A percentile compares a stretch with the other conserved stretches of the same genome.
phyloP scores from a whole-genome alignment of 2,113 vertebrate genomes.

The Mustela nigripes region DNA sequence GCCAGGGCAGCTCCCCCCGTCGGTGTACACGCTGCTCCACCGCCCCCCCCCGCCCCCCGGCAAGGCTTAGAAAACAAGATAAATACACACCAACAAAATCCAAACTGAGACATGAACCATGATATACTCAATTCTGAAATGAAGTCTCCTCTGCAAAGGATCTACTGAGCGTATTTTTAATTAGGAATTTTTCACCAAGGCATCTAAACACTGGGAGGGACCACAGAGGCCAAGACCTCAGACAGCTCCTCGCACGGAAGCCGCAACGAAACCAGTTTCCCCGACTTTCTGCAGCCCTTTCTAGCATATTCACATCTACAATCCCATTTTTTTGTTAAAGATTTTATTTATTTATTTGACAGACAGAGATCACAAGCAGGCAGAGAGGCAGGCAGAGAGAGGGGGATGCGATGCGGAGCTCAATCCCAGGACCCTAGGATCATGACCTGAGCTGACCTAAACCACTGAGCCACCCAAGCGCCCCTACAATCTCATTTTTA shows the following conservation, averaged over 20 bases:
- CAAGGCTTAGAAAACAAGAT: not conserved
- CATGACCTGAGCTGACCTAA: too few relatives aligned
- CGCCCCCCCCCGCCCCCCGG: not conserved
- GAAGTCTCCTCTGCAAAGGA: not conserved
- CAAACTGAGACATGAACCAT: accelerated
- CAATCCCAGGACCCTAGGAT: too few relatives aligned
- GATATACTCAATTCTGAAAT: not conserved
- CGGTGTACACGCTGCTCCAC: accelerated
- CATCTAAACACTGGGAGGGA: not conserved
- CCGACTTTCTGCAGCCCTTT: not conserved
- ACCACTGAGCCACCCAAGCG: too few relatives aligned
- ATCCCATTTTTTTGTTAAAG: too few relatives aligned
- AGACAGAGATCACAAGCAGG: too few relatives aligned
- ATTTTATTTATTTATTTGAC: too few relatives aligned
- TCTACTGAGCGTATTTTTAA: not conserved
- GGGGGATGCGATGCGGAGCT: too few relatives aligned
- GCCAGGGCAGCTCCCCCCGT: accelerated
- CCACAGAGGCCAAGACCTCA: not conserved
- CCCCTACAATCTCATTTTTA: not conserved
- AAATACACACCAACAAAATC: accelerated
- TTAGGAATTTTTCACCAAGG: not conserved
- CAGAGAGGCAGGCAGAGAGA: too few relatives aligned
- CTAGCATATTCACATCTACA: accelerated
- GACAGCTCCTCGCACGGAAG: not conserved
- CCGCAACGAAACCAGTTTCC: accelerated